A percentile compares a stretch with the other conserved stretches of the same genome.
phyloP scores from a whole-genome alignment of 2,797 vertebrate species.

The Acipenser oxyrinchus region DNA sequence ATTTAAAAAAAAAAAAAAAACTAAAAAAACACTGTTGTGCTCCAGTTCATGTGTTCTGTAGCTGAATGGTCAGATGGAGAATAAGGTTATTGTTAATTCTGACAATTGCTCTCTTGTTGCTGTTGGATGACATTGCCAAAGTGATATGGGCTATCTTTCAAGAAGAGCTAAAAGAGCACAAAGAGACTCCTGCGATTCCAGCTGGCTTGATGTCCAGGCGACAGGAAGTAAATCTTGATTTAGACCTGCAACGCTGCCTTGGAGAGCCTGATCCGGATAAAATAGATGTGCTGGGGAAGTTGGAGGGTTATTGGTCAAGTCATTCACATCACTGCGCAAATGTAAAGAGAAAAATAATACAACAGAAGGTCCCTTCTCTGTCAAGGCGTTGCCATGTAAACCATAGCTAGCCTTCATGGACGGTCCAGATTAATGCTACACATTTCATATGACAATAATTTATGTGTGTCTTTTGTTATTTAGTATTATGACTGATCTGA shows the following conservation, averaged over 20 bases:
- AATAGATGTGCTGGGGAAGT: background rate
- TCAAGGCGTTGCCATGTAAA: no score
- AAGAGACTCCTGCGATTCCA: slow-evolving; percentile 7
- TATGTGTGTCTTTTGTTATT: background rate
- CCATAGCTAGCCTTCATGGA: background rate
- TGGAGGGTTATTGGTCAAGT: background rate
- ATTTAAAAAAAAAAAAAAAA: no score
- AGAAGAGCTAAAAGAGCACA: slow-evolving; percentile 14
- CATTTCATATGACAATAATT: no score
- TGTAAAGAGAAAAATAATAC: background rate
- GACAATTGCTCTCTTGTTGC: slow-evolving; percentile 27
- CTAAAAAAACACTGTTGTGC: background rate
- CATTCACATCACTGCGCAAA: background rate
- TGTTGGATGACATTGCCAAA: slow-evolving; percentile 28
- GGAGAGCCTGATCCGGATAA: background rate
- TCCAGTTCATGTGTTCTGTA: background rate
- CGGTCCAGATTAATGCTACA: background rate
- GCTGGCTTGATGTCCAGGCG: background rate
- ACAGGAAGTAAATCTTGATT: slow-evolving; percentile 3
- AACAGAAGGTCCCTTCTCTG: background rate
- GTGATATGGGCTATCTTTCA: slow-evolving; percentile 14
- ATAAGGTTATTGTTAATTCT: slow-evolving; percentile 30
- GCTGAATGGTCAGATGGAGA: slow-evolving; percentile 1
- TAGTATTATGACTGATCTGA: background rate
- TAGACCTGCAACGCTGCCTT: background rate